Evolutionary conservation across 2,113 vertebrate species (phyloP), one percentile per base, ranked within the genome.

Genomic region (Podilymbus podiceps): DNA sequence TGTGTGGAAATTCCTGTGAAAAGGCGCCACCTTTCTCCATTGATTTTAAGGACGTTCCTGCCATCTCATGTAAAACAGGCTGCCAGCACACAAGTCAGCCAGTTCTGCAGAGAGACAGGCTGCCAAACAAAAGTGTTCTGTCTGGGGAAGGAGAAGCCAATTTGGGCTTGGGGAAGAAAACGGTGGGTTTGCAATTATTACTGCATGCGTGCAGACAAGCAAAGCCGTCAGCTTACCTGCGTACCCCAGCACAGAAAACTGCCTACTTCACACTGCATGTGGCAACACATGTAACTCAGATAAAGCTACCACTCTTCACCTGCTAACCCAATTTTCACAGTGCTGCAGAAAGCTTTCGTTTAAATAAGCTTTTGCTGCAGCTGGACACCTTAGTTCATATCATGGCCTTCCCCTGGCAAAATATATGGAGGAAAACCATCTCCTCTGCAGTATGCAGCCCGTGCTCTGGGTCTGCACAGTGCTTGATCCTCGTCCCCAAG

Each of bases 21-120:
- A 84, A 90, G 63, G 35, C 47, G 85, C 93, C 86, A 83, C 84
- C 35, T 59, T 93, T 64, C 73, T 84, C 58, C 78, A 87, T 55
- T 79, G 68, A 88, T 93, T 96, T 38, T 85, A 52, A 83, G 44
- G 67, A 79, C 33, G 63, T 50, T 88, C 62, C 90, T 93, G 89
- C 64, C 92, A 90, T 31, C 81, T 92, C 87, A 66, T 62, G 92
- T 88, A 75, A 92, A 94, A 66, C 5, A 38, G 44, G 62, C 83
- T 94, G 93, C 60, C 83, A 87, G 81, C 77, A 87, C 52, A 5
- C 66, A 85, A 75, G 68, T 27, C 52, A 84, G 77, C 55, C 42
- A 80, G 88, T 17, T 55, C 93, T 91, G 89, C 81, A 85, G 75
- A 81, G 55, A 66, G 73, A 84, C 89, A 88, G 30, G 33, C 56